Base-by-base conservation (phyloP, 2,888 invertebrate species). In the Camptogramma bilineatum region DNA sequence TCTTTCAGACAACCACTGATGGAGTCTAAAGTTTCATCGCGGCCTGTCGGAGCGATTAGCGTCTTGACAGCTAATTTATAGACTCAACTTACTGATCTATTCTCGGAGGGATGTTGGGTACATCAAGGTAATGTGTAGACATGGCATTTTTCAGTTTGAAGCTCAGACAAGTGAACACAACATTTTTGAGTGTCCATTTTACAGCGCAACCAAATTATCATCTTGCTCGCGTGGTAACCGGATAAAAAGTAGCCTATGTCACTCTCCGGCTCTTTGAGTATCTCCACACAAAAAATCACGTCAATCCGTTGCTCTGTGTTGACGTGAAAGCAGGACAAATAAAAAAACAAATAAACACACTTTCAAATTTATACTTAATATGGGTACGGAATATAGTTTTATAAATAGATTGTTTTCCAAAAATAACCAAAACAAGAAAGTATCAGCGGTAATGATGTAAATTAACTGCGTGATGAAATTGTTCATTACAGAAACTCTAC, bases 31-130 rank as follows among this genome's bases (percentile, higher is more conserved):
- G 88, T 91, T 91, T 91, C 91, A 90, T 90, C 91, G 92, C 88
- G 87, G 90, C 83, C 88, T 91, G 93, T 90, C 90, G 80, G 87
- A 91, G 74, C 93, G 93, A 93, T 93, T 93, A 93, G 91, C 90
- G 86, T 73, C 75, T 81, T 90, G 92, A 92, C 93, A 93, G 91
- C 91, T 92, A 91, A 93, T 93, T 92, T 92, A 92, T 92, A 88
- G 90, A 90, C 90, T 90, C 90, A 89, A 91, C 90, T 91, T 90
- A 91, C 90, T 79, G 85, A 85, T 90, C 91, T 92, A 91, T 93
- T 92, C 86, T 79, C 78, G 83, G 83, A 75, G 83, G 83, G 82
- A 81, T 79, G 73, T 73, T 72, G 79, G 76, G 76, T 86, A 82
- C 75, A 62, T 64, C 39, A 55, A 65, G 70, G 24, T 39, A 39